Conservation (phyloP, 2,113 vertebrate species). For the Sinocyclocheilus maitianheensis region DNA sequence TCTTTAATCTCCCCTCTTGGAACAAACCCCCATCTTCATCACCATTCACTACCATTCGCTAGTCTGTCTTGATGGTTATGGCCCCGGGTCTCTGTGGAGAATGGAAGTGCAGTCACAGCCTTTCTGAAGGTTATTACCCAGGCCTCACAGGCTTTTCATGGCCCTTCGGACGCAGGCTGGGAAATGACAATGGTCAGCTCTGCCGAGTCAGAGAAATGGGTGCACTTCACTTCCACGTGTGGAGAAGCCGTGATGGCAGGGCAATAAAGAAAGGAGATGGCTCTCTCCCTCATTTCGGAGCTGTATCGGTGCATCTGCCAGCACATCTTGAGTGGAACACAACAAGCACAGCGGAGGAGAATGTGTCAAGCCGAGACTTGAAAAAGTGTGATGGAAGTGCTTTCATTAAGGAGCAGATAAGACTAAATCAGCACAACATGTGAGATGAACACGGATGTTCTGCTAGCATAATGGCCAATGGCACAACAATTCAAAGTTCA, state of each 20-base stretch:
- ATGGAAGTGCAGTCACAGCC: constrained; percentile 74
- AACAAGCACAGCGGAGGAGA: constrained; percentile 59
- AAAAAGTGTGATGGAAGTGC: constrained; percentile 66
- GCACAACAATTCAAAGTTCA: constrained; percentile 60
- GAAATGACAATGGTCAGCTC: constrained; percentile 78
- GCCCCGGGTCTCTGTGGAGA: constrained; percentile 66
- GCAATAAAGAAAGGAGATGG: constrained; percentile 73
- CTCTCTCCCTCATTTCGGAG: constrained; percentile 49
- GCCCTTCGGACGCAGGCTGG: constrained; percentile 65
- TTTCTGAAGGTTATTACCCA: constrained; percentile 76
- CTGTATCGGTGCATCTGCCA: constrained; percentile 61
- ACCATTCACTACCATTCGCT: constrained; percentile 31
- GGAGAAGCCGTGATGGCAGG: constrained; percentile 70
- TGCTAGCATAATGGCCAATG: constrained; percentile 60
- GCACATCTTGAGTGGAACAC: constrained; percentile 66
- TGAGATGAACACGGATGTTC: constrained; percentile 64
- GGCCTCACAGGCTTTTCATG: constrained; percentile 68
- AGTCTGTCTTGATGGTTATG: constrained; percentile 30
- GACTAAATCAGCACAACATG: constrained; percentile 62
- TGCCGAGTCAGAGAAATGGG: constrained; percentile 74
- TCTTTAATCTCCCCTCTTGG: constrained; percentile 24
- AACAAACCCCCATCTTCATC: constrained; percentile 43
- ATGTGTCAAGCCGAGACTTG: constrained; percentile 69
- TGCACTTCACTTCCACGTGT: constrained; percentile 70
- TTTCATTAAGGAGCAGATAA: constrained; percentile 73